Evolutionary conservation across 2,888 invertebrate species (phyloP).

Genomic region (Aspidiotus rigidus): DNA sequence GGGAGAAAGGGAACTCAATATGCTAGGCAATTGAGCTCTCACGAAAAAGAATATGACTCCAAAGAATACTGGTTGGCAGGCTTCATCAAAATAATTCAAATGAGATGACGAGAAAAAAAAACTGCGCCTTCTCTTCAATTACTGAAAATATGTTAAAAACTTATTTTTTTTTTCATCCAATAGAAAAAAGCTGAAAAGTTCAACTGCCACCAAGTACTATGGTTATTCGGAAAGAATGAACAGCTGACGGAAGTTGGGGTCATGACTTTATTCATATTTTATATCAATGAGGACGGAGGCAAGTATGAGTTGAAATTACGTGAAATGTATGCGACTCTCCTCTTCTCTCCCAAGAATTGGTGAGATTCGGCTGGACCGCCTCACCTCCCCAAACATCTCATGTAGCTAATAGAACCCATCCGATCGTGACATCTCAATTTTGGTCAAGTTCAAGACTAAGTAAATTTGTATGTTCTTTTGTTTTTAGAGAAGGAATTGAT

Average conservation of each 20-base stretch:
- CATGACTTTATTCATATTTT: slow-evolving; percentile 92
- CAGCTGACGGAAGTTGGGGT: slow-evolving; percentile 94
- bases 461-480: too few relatives aligned
- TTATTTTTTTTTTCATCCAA: background rate
- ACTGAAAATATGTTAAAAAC: too few relatives aligned
- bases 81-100: background rate
- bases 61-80: background rate
- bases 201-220: slow-evolving; percentile 88
- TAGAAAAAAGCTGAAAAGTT: slow-evolving; percentile 61
- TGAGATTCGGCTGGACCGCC: background rate
- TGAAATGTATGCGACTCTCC: background rate
- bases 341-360: background rate
- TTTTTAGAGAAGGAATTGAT: slow-evolving; percentile 74
- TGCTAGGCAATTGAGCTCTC: too few relatives aligned
- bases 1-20: too few relatives aligned
- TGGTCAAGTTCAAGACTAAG: background rate
- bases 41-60: too few relatives aligned
- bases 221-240: slow-evolving; percentile 90
- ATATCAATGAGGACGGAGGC: slow-evolving; percentile 84
- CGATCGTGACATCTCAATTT: background rate
- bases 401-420: too few relatives aligned
- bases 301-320: slow-evolving; percentile 39
- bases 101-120: too few relatives aligned
- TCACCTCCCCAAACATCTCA: background rate
- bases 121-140: too few relatives aligned